Percentiles rank a stretch among this genome's conserved stretches.
Evolutionary conservation across 1,140 invertebrate species (phyloP).

Genomic region (Phortica variegata): DNA sequence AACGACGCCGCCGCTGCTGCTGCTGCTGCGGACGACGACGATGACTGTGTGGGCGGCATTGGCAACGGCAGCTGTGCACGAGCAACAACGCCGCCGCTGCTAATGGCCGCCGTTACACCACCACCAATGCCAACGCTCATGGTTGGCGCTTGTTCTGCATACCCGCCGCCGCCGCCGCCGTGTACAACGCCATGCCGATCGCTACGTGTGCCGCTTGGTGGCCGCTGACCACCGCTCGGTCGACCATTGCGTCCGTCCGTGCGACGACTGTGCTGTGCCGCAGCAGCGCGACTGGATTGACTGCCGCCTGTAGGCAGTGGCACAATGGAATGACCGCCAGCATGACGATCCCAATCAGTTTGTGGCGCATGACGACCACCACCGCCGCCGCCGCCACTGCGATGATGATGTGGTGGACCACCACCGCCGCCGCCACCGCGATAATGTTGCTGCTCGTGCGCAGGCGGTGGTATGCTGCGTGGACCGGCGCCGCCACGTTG

Average conservation of each 20-base stretch:
- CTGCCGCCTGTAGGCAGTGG: constrained; percentile 42
- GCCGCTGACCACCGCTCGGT: constrained; percentile 11
- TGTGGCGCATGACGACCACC: constrained; percentile 27
- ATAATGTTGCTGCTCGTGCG: constrained; percentile 46
- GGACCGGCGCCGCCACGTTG: constrained; percentile 57
- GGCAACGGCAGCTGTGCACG: constrained; percentile 51
- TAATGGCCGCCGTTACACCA: constrained; percentile 48
- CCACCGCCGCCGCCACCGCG: constrained; percentile 18
- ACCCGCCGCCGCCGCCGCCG: constrained; percentile 58
- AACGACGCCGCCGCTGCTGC: no score
- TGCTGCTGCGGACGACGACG: constrained; percentile 35
- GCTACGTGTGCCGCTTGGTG: constrained; percentile 42
- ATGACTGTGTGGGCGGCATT: constrained; percentile 42
- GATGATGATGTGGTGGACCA: constrained; percentile 1
- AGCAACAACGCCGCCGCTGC: constrained; percentile 43
- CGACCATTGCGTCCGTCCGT: constrained; percentile 29
- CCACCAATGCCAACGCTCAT: constrained; percentile 40
- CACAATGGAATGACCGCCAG: constrained; percentile 42
- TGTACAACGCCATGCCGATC: constrained; percentile 37
- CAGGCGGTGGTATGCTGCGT: constrained; percentile 60
- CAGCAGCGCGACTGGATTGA: constrained; percentile 35
- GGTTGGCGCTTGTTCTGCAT: constrained; percentile 25
- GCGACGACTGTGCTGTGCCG: constrained; percentile 19
- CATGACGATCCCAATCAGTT: constrained; percentile 48
- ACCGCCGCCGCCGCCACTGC: constrained; percentile 7